Evolutionary conservation across 2,113 vertebrate species (phyloP).

Genomic region (Scomber colias): DNA sequence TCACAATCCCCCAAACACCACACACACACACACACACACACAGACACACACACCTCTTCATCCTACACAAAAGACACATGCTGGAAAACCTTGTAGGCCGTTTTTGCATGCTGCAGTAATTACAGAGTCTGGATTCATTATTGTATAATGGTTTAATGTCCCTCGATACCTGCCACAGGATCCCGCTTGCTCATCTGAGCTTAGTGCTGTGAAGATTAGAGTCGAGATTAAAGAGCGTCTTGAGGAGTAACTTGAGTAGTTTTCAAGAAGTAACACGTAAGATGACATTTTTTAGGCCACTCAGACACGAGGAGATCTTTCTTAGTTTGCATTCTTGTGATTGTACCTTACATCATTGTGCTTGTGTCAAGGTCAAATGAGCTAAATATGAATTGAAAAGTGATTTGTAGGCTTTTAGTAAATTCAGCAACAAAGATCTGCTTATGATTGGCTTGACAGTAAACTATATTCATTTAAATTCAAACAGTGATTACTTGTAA

Average conservation of each 20-base stretch:
- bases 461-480: too few relatives aligned
- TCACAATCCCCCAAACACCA: constrained; percentile 12
- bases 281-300: neutral
- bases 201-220: constrained; percentile 21
- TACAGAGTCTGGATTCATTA: constrained; percentile 52
- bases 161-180: constrained; percentile 33
- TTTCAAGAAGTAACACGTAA: neutral
- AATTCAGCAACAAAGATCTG: too few relatives aligned
- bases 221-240: constrained; percentile 35
- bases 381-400: too few relatives aligned
- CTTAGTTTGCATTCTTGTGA: neutral
- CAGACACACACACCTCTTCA: constrained; percentile 21
- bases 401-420: too few relatives aligned
- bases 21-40: constrained; percentile 15
- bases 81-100: constrained; percentile 35
- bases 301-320: neutral
- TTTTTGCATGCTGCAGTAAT: constrained; percentile 53
- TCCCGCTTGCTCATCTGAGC: constrained; percentile 27
- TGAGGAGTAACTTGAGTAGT: neutral
- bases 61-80: constrained; percentile 33
- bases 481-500: too few relatives aligned
- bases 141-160: constrained; percentile 53
- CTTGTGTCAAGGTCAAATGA: constrained; percentile 1
- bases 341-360: neutral
- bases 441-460: too few relatives aligned